phyloP scores from a whole-genome alignment of 2,113 vertebrate species.

The Corythaeola cristata region DNA sequence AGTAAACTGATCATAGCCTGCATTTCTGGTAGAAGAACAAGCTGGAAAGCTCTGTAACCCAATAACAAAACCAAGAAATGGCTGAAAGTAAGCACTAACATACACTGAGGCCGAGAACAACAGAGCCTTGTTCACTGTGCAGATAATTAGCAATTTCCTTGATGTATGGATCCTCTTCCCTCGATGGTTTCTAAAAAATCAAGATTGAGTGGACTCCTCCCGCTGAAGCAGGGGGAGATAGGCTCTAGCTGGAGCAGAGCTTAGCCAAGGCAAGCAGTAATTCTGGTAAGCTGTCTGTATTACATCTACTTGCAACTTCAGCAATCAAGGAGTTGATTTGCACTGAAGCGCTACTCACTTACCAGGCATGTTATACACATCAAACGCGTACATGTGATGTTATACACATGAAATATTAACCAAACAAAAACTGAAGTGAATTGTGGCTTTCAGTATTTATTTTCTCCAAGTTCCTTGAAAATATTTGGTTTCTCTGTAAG shows the following conservation, averaged over 20 bases:
- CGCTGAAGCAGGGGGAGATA: fast-evolving
- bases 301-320: not conserved
- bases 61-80: not conserved
- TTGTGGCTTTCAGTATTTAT: not conserved
- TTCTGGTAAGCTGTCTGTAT: not conserved
- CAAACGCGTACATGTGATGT: no score
- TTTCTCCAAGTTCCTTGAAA: not conserved
- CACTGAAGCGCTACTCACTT: not conserved
- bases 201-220: not conserved
- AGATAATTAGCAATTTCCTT: not conserved
- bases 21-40: not conserved
- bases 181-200: not conserved
- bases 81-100: not conserved
- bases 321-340: not conserved
- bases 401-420: not conserved
- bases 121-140: not conserved
- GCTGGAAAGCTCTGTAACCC: not conserved
- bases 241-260: not conserved
- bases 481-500: not conserved
- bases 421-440: not conserved
- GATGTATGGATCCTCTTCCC: not conserved
- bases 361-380: not conserved
- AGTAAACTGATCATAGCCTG: not conserved
- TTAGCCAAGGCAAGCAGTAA: not conserved
- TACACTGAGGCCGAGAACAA: not conserved